Evolutionary conservation across 1,140 invertebrate genomes (phyloP).

Genomic region (Onthophagus taurus): DNA sequence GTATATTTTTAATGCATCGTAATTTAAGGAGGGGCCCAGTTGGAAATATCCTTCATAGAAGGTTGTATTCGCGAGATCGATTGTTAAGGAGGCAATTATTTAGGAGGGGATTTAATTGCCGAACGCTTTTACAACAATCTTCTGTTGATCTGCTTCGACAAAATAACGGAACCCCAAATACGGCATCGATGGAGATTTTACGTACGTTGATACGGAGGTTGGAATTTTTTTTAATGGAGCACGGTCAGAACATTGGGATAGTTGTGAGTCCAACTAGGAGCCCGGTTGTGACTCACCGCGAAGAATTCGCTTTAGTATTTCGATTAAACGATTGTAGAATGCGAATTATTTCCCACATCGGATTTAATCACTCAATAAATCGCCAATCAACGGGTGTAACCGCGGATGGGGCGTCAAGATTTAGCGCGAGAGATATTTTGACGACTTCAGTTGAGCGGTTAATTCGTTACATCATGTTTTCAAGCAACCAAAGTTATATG

Average conservation of each 20-base stretch:
- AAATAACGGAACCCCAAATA: not conserved
- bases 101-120: not conserved
- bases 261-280: not conserved
- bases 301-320: conserved; percentile 9
- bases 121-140: not conserved
- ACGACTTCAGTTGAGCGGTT: conserved; percentile 4
- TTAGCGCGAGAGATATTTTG: conserved; percentile 8
- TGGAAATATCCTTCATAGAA: conserved; percentile 22
- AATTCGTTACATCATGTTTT: conserved; percentile 6
- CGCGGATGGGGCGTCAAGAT: conserved; percentile 11
- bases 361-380: not conserved
- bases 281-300: not conserved
- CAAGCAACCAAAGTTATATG: conserved; percentile 1
- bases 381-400: conserved; percentile 14
- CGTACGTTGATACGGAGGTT: conserved; percentile 16
- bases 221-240: conserved; percentile 19
- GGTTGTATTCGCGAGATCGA: conserved; percentile 14
- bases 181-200: conserved; percentile 11
- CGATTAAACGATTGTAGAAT: conserved; percentile 13
- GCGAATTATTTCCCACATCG: conserved; percentile 2
- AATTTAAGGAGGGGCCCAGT: conserved; percentile 21
- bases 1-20: conserved; percentile 21
- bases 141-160: not conserved
- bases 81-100: conserved; percentile 6
- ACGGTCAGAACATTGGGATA: conserved; percentile 15